phyloP scores from a whole-genome alignment of 2,113 vertebrate species.

The Paralichthys olivaceus region DNA sequence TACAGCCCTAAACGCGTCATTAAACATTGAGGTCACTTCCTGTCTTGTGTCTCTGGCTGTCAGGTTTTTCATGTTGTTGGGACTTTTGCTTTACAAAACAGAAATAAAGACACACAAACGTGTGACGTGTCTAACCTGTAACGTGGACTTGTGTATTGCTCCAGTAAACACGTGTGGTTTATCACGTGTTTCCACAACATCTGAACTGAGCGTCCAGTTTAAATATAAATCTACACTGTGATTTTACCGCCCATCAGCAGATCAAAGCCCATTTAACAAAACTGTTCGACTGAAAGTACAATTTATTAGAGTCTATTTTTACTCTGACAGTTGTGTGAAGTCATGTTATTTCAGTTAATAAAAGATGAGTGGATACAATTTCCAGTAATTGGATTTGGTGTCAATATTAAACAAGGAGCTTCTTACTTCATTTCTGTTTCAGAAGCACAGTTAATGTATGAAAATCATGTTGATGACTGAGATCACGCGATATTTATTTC shows the following conservation, averaged over 20 bases:
- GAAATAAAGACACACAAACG: background rate
- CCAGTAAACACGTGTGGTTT: background rate
- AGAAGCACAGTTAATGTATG: background rate
- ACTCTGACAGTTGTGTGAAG: background rate
- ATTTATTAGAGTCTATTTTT: background rate
- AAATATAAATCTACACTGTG: too few species aligned
- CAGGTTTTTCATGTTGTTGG: background rate
- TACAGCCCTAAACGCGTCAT: background rate
- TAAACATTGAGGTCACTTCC: conserved; percentile 73
- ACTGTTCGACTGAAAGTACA: background rate
- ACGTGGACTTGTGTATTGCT: background rate
- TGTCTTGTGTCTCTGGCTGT: conserved; percentile 9
- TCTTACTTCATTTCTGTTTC: background rate
- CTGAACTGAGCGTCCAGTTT: too few species aligned
- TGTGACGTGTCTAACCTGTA: background rate
- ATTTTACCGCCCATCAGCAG: too few species aligned
- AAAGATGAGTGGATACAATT: background rate
- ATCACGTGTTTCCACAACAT: background rate
- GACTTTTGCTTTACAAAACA: background rate
- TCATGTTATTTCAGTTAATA: background rate
- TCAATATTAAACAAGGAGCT: background rate
- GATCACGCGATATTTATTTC: too few species aligned
- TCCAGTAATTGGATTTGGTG: background rate
- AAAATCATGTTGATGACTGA: background rate
- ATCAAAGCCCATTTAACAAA: background rate